phyloP scores from a whole-genome alignment of 2,888 invertebrate genomes.

The Drosophila stalkeri region DNA sequence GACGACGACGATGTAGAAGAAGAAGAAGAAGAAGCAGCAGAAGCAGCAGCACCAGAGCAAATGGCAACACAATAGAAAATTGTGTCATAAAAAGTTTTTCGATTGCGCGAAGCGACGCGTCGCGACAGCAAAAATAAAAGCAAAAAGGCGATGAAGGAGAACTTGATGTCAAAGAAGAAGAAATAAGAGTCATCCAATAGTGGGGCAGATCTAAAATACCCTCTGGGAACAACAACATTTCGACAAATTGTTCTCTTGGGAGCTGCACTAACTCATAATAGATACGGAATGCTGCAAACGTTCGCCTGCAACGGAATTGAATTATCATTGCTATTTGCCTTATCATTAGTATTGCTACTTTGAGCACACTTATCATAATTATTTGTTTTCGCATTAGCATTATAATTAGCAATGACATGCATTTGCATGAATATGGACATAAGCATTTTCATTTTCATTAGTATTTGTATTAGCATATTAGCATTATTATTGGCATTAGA shows the following conservation, averaged over 20 bases:
- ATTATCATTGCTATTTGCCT: background rate
- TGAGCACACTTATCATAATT: too few species aligned
- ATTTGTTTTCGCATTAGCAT: background rate
- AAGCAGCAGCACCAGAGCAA: constrained; percentile 38
- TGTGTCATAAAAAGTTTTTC: constrained; percentile 80
- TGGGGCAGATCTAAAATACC: constrained; percentile 7
- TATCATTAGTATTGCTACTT: background rate
- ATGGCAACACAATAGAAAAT: constrained; percentile 70
- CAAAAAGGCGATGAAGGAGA: constrained; percentile 20
- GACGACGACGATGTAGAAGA: constrained; percentile 1
- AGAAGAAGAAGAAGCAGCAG: background rate
- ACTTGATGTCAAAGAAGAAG: constrained; percentile 12
- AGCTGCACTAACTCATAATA: background rate
- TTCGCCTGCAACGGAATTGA: background rate
- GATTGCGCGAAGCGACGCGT: constrained; percentile 70
- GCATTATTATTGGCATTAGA: background rate
- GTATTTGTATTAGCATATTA: background rate
- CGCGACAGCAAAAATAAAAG: constrained; percentile 51
- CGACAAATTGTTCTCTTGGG: background rate
- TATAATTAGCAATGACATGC: too few species aligned
- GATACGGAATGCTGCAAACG: background rate
- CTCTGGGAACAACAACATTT: constrained; percentile 3
- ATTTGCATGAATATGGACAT: too few species aligned
- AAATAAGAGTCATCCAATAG: constrained; percentile 2
- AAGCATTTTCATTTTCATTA: too few species aligned